These are phyloP conservation scores for Melanotaenia boesemani DNA, from an alignment of 2,797 vertebrate species.

Conservation along the genomic window DNA sequence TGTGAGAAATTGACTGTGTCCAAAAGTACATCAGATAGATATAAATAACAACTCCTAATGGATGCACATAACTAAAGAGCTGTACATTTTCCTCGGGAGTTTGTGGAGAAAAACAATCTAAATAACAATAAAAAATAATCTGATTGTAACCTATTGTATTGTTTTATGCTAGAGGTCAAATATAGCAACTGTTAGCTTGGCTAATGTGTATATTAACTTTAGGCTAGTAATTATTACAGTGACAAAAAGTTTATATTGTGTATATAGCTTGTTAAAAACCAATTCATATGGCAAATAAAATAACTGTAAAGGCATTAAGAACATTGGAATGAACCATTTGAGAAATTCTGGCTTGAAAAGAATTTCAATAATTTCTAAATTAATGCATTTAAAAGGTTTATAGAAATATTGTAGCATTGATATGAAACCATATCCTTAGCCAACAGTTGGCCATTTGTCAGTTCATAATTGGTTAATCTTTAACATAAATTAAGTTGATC, in stretches of 20 bases:
- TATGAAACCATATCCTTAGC: neutral
- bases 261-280: neutral
- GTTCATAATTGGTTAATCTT: too few species aligned
- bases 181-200: too few species aligned
- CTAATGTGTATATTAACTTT: too few species aligned
- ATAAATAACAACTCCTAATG: neutral
- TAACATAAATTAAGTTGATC: too few species aligned
- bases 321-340: neutral
- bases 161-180: too few species aligned
- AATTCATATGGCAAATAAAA: neutral
- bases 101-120: neutral
- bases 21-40: neutral
- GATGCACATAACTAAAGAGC: conserved; percentile 1
- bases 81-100: conserved; percentile 5
- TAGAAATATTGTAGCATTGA: neutral
- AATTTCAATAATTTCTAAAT: conserved; percentile 5
- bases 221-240: too few species aligned
- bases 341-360: neutral
- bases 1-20: neutral
- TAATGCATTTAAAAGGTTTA: neutral
- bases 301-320: neutral
- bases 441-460: too few species aligned
- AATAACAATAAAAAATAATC: neutral
- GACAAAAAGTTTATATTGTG: neutral
- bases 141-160: too few species aligned